Base-by-base conservation (phyloP, 2,797 vertebrate species). In the Phataginus tetradactyla region DNA sequence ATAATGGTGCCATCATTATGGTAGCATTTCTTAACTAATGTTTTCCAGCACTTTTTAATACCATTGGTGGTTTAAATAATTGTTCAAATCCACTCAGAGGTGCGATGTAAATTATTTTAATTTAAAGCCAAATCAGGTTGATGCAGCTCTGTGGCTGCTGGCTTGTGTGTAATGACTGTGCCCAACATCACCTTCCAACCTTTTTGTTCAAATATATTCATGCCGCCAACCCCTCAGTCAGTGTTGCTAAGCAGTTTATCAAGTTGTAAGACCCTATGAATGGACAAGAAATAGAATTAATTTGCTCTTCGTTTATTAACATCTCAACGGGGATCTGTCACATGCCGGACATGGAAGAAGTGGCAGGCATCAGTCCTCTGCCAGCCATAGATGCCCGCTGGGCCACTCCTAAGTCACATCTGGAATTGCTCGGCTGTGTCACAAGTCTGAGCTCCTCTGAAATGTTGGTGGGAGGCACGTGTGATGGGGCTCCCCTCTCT, bases 1-100 rank as follows among this genome's bases (percentile, higher is more conserved):
- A 92, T 97, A 97, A 97, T 97, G 91, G 83, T 64, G 4, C 68
- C 66, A 49, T 88, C 69, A 79, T 86, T 89, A 72, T 89, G 71
- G 92, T 68, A 80, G 71, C 79, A 94, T 75, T 91, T 96, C 61
- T 98, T 98, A 97, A 98, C 97, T 66, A 53, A 96, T 98, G 97
- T 95, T 94, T 98, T 87, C 69, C 96, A 84, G 18, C 45, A 51
- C 34, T 91, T 90, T 77, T 97, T 69, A 63, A 63, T 20, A 0
- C 12, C 53, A 27, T 94, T 88, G 92, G 59, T 78, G 66, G 75
- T 94, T 75, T 55, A 94, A 87, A 23, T 87, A 94, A 71, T 92
- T 91, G 89, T 91, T 59, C 63, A n/a, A 14, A 84, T 91, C 84
- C 69, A 23, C 74, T 91, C 7, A 25, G 32, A 80, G 91, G 87